Evolutionary conservation across 2,113 vertebrate species (phyloP).

Genomic region (Nycticebus coucang): DNA sequence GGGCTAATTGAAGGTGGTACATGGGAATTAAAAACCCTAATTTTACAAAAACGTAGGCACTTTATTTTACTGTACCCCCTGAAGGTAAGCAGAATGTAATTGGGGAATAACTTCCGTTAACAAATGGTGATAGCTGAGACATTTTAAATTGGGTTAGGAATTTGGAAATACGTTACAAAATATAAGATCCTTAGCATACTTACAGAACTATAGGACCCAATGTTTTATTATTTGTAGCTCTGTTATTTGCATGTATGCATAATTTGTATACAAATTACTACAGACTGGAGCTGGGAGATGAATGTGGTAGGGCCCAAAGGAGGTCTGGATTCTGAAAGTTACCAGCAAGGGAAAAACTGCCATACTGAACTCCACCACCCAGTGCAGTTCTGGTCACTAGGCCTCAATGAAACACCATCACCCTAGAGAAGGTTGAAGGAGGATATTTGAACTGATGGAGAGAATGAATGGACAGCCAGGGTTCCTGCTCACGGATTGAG

Average conservation of each 20-base stretch:
- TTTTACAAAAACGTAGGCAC: conserved; percentile 69
- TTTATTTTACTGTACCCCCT: conserved; percentile 72
- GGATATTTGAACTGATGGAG: background rate
- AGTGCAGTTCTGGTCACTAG: background rate
- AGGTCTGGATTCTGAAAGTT: background rate
- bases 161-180: conserved; percentile 42
- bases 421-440: background rate
- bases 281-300: background rate
- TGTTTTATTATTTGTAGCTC: background rate
- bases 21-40: conserved; percentile 75
- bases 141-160: conserved; percentile 73
- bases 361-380: no score
- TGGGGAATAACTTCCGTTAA: conserved; percentile 65
- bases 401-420: background rate
- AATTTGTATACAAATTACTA: background rate
- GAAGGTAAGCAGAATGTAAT: conserved; percentile 73
- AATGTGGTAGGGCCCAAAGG: background rate
- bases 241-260: background rate
- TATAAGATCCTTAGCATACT: background rate
- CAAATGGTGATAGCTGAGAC: conserved; percentile 23
- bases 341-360: background rate
- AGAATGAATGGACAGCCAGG: background rate
- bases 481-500: background rate
- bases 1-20: conserved; percentile 75
- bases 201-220: background rate